Evolutionary conservation across 2,888 invertebrate species (phyloP), one percentile per base, ranked within the genome.

Genomic region (Patella depressa): DNA sequence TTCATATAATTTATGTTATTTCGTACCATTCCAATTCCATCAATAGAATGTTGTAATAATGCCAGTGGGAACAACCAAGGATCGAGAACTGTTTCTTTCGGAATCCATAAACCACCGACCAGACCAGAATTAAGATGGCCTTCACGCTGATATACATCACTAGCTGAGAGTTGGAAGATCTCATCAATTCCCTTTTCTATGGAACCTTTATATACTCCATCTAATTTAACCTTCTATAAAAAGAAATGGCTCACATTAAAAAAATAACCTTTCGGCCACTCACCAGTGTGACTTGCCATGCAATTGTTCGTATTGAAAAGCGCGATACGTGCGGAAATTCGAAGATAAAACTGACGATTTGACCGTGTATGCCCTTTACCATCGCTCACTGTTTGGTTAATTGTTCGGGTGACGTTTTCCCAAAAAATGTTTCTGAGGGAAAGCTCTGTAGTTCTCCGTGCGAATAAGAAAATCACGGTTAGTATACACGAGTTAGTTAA

Each of bases 31-130:
- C 86, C 87, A 4, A 86, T 86, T 71, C 83, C 84, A n/a, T 75
- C 75, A 29, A 72, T 75, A 4, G 89, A 87, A 78, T 86, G 83
- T 74, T 88, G 86, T 9, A 84, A 87, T 53, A 87, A 55, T 2
- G 81, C 73, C 5, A 87, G 71, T 2, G 88, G 85, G 2, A 84
- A 81, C 17, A 88, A 75, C 85, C 85, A 86, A 4, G 88, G 85
- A 69, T 89, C 89, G 4, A 87, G 78, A 15, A 88, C 82, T 5
- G 84, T 78, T 76, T 89, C 89, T 9, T 83, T 84, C 0, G 88
- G 88, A 29, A 89, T 86, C 82, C 81, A 84, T 17, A 89, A 73
- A 9, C 86, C 88, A 7, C 87, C 86, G 14, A 80, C 70, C 2
- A 87, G 85, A 3, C 75, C 74, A 1, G 70, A 71, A 11, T 72